phyloP scores from a whole-genome alignment of 2,797 vertebrate genomes.

The Lates japonicus region DNA sequence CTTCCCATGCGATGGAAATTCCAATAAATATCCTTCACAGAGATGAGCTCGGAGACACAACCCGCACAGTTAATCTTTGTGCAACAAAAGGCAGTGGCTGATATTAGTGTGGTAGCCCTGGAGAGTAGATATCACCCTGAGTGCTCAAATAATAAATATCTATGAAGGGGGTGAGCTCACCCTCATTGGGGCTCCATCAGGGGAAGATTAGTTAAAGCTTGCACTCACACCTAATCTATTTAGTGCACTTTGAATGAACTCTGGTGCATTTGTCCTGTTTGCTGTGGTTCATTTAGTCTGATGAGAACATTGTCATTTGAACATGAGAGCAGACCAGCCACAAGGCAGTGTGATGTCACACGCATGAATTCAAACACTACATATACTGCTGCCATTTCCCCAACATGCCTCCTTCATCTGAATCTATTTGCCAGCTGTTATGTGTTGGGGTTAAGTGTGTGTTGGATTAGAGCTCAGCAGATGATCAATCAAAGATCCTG shows the following conservation, averaged over 20 bases:
- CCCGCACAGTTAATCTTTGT: slow-evolving; percentile 25
- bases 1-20: slow-evolving; percentile 32
- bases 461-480: neutral
- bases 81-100: neutral
- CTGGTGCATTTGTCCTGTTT: neutral
- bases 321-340: neutral
- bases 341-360: neutral
- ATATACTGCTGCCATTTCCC: neutral
- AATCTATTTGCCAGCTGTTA: neutral
- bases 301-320: neutral
- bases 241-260: slow-evolving; percentile 6
- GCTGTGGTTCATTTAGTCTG: neutral
- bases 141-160: slow-evolving; percentile 27
- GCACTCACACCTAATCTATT: neutral
- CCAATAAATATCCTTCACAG: slow-evolving; percentile 41
- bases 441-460: neutral
- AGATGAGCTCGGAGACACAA: slow-evolving; percentile 12
- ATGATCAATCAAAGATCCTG: neutral
- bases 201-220: neutral
- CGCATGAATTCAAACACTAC: neutral
- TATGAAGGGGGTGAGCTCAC: slow-evolving; percentile 4
- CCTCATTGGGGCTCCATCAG: neutral
- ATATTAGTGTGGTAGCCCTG: slow-evolving; percentile 8
- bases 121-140: slow-evolving; percentile 24
- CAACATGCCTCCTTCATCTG: neutral